Base-by-base conservation (phyloP, 2,797 vertebrate genomes). In the Danio aesculapii region DNA sequence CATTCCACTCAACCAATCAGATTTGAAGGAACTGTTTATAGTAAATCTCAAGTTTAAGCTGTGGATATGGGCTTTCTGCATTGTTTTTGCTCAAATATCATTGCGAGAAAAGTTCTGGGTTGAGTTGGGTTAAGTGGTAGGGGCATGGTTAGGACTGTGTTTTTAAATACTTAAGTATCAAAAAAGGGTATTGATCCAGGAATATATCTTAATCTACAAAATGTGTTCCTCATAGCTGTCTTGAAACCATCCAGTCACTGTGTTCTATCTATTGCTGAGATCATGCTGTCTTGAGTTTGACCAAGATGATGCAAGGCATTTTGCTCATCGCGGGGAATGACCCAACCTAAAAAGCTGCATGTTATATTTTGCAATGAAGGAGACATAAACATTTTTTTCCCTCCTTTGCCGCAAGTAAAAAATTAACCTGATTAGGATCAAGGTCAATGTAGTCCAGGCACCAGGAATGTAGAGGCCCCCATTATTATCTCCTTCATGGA, bases 401-500 rank as follows among this genome's bases (percentile, higher is more conserved):
- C 13, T 17, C 10, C 4, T 58, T 19, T 6, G 9, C 10, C 14
- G 6, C 5, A 49, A 58, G 53, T 74, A 63, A 30, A 49, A 49
- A 9, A 73, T 73, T 47, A 21, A 73, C 71, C 71, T 59, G 53
- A 72, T 72, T 58, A 8, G 53, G 41, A 47, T 59, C 61, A 63
- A 63, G 61, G 61, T 63, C 39, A 63, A n/a, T 63, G n/a, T 55
- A 57, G 52, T 71, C 11, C 43, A 6, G 39, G 43, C 63, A 77
- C 14, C 19, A 58, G 75, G 63, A 77, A 68, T 77, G 43, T 10
- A 9, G 8, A n/a, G 41, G 14, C 5, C 43, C 62, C 2, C 19
- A 30, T 58, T 77, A 67, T 68, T 68, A 72, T 50, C 14, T 69
- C 49, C 67, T 55, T 76, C 50, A 67, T 76, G 6, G 41, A 11